Evolutionary conservation across 2,888 invertebrate genomes (phyloP), one percentile per base, ranked within the genome.

Genomic region (Rambutsinella grinnellia): DNA sequence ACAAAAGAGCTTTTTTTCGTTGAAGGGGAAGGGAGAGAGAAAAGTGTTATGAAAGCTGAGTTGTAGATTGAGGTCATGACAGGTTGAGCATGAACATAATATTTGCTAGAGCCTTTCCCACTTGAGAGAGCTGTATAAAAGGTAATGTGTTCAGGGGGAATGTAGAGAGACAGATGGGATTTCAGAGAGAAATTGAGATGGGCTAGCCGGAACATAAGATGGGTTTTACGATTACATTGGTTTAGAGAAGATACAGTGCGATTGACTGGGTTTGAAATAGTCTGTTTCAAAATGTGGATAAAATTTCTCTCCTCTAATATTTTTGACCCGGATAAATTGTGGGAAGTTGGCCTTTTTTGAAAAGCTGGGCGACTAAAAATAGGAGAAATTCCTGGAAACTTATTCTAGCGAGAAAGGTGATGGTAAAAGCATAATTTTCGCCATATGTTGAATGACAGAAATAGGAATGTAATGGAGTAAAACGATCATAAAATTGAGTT

Each of bases 21-120:
- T n/a, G n/a, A n/a, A n/a, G n/a, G 19, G 58, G 49, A 27, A 53
- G 53, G 19, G 21, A 70, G 27, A 54, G 46, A 56, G 62, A 51
- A 47, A 47, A 19, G 44, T 44, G 46, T 44, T 60, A 19, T n/a
- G 8, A 3, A 23, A 57, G 28, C 6, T 36, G 19, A 53, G 54
- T 67, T 53, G 67, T 54, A 75, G 75, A 75, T 70, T 62, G 75
- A 62, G 75, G 67, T 53, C 75, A 75, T 75, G 75, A 75, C 67
- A 75, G 68, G 68, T 67, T 74, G 70, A 70, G 70, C 62, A 54
- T 70, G 61, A 62, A 60, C 58, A 69, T 60, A 27, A 70, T 61
- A 62, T 47, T 24, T 28, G 65, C 65, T 46, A n/a, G 26, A n/a
- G 47, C 62, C 27, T 44, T n/a, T 19, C 26, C 19, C 44, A 68